Evolutionary conservation across 2,113 vertebrate species (phyloP).

Genomic region (Petaurus breviceps): DNA sequence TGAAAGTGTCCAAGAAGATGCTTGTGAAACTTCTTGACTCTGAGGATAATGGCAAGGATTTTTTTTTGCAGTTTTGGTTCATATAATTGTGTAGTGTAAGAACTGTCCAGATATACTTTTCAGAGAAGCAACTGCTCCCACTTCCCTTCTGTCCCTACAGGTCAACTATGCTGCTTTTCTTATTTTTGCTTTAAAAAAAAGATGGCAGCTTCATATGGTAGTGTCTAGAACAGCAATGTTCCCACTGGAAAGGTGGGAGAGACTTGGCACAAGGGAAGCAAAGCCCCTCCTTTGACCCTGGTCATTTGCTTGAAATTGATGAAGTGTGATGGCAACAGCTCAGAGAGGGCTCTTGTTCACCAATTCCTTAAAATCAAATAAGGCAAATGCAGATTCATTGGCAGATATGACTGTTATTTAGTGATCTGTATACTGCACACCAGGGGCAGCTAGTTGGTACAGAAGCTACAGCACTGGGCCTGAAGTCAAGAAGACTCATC

Average conservation of each 20-base stretch:
- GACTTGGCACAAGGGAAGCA: not conserved
- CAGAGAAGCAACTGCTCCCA: not conserved
- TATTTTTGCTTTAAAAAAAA: not conserved
- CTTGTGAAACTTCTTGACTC: not conserved
- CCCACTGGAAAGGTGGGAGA: not conserved
- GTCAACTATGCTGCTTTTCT: not conserved
- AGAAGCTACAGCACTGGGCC: not conserved
- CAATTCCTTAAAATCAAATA: not conserved
- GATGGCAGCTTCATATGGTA: not conserved
- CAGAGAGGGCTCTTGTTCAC: not conserved
- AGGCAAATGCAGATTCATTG: not conserved
- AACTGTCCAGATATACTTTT: not conserved
- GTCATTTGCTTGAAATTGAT: not conserved
- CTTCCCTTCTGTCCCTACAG: not conserved
- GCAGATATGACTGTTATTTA: not conserved
- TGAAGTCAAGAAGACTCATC: not conserved
- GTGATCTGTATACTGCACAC: not conserved
- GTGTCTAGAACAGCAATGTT: not conserved
- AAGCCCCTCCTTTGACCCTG: not conserved
- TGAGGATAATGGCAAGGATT: not conserved
- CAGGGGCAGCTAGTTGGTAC: not conserved
- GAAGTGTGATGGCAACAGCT: not conserved
- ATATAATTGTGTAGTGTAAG: not conserved
- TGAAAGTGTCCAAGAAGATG: not conserved
- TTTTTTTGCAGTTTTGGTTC: not conserved